Base-by-base conservation (phyloP, 2,113 vertebrate species). In the Charadrius vociferus region DNA sequence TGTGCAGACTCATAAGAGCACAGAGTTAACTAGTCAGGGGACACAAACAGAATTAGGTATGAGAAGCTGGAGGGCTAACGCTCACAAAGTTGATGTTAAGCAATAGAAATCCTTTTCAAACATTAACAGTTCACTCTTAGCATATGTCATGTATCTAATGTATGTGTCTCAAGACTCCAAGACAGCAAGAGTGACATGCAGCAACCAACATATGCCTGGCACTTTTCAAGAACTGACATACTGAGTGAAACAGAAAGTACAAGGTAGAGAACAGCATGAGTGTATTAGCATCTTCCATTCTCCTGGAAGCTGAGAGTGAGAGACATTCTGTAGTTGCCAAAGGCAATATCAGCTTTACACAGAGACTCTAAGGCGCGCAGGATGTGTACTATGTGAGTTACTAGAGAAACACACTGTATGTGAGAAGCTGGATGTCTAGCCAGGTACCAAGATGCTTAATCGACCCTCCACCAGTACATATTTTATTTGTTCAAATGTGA, bases 141-240 rank as follows among this genome's bases (percentile, higher is more conserved):
- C 97, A 97, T 97, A 98, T 97, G 97, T 98, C 98, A 97, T 58
- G 88, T 97, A 90, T 90, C 94, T 97, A 97, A 97, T 96, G 97
- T 95, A 98, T 92, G 96, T 97, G 95, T 96, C 97, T 96, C 93
- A 96, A 97, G 98, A 92, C 96, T 97, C 95, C 13, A 58, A 96
- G 94, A 92, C 94, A 97, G 96, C 97, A 97, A 97, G 95, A 97
- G 80, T 98, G 96, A 98, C 96, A 89, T 74, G 94, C 94, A 98
- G 97, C 88, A 98, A 94, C 88, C 93, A 97, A 50, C 81, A 91
- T 95, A 96, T 95, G 97, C 85, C 96, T 97, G 97, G 92, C 96
- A 91, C 84, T 91, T 95, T 90, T 95, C 93, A 96, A 95, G 91
- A 85, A 96, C 93, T 97, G 95, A 96, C 91, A 97, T 89, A 96